A percentile compares a stretch with the other conserved stretches of the same genome.
Conservation (phyloP, 2,113 vertebrate genomes). For the Trachemys scripta region DNA sequence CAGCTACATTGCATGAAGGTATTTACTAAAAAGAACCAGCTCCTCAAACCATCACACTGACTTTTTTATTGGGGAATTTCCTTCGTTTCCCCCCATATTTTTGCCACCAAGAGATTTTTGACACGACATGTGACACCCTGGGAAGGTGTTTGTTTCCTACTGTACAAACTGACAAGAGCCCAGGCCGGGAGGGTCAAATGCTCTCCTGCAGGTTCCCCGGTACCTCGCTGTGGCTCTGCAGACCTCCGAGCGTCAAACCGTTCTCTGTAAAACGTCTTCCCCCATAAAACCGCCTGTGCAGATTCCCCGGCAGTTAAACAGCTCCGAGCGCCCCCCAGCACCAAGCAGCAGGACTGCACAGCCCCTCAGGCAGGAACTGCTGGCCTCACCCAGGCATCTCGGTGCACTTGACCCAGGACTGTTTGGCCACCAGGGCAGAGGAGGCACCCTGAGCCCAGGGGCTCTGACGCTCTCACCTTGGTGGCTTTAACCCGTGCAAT, state of each 20-base stretch:
- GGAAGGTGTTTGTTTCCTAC: neutral
- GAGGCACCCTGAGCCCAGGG: neutral
- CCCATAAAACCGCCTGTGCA: neutral
- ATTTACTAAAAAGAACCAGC: neutral
- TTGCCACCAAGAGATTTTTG: neutral
- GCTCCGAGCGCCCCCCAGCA: neutral
- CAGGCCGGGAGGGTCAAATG: neutral
- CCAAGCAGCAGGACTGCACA: neutral
- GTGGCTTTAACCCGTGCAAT: neutral
- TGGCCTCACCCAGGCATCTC: neutral
- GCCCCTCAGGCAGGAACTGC: neutral
- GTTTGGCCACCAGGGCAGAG: neutral
- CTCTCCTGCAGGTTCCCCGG: neutral
- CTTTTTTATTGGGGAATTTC: neutral
- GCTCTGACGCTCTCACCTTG: neutral
- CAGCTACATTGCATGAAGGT: neutral
- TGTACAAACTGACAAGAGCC: neutral
- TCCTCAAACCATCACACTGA: neutral
- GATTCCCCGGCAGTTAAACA: neutral
- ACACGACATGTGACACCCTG: neutral
- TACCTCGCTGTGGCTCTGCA: neutral
- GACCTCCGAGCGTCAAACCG: neutral
- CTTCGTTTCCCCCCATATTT: neutral
- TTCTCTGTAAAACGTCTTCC: neutral
- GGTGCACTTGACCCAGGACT: neutral